Base-by-base conservation (phyloP, 2,888 invertebrate species). In the Euspilapteryx auroguttella region DNA sequence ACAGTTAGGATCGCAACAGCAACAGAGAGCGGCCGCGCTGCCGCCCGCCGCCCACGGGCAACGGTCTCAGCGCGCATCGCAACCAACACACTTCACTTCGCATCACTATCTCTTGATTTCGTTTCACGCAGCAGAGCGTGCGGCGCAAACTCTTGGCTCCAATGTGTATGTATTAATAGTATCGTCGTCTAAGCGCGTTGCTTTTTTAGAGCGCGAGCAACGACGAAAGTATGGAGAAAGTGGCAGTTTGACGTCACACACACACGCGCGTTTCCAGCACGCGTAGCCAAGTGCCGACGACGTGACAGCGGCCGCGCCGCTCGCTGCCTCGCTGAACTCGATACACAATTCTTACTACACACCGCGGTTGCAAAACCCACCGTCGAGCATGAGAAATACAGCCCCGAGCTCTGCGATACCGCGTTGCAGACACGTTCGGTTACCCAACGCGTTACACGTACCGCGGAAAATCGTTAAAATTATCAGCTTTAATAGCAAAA, bases 191-290 rank as follows among this genome's bases (percentile, higher is more conserved):
- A 61, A 55, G 56, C 52, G 55, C 53, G 58, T 50, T 54, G 55
- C 68, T n/a, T 69, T 73, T 75, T 73, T 73, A 73, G 71, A 63
- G 57, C 68, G 55, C 52, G 49, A 58, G 49, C 63, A 55, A 49
- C 73, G 69, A 71, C 73, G 75, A 75, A 75, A 75, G 75, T 75
- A 65, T 61, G 59, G 75, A 68, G 75, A 75, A 75, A 75, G 75
- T 75, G 71, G 63, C 68, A 49, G 55, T 63, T 65, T 65, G 63
- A 71, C 73, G 73, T 73, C 68, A 73, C 68, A 33, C 71, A 68
- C 68, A 68, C 71, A 63, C 64, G 56, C 64, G 56, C 57, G 55
- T 35, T 45, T 8, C 13, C 24, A 20, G 42, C 49, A 54, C 55
- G 62, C 61, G 57, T 53, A 52, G 43, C 49, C 14, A 21, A 23